Conservation (phyloP, 2,888 invertebrate species). For the Andrena dorsata region DNA sequence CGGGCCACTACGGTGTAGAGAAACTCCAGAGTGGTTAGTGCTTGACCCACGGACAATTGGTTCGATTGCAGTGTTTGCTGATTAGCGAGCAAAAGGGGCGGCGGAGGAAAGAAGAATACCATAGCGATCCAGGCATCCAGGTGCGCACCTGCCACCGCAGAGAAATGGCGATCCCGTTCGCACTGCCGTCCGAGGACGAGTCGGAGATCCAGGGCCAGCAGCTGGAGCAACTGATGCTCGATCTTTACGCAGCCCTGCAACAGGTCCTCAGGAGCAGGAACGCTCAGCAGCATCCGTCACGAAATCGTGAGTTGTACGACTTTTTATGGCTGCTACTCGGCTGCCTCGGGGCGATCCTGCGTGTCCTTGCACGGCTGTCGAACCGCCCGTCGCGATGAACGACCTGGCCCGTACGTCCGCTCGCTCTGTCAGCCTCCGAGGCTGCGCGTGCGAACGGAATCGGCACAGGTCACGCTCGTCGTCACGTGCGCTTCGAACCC, state of each 20-base stretch:
- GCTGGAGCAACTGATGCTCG: conserved; percentile 83
- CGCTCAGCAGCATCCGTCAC: conserved; percentile 81
- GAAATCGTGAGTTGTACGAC: conserved; percentile 82
- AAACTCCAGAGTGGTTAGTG: conserved; percentile 28
- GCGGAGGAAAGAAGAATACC: conserved; percentile 1
- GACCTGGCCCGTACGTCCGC: background rate
- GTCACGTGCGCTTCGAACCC: conserved; percentile 16
- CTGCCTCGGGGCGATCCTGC: conserved; percentile 33
- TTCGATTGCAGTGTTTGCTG: conserved; percentile 64
- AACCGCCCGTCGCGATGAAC: conserved; percentile 28
- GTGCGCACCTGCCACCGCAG: conserved; percentile 31
- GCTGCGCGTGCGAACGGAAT: background rate
- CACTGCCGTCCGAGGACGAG: conserved; percentile 81
- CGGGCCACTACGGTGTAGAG: background rate
- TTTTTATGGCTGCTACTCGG: conserved; percentile 42
- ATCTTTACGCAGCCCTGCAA: conserved; percentile 82
- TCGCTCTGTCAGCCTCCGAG: background rate
- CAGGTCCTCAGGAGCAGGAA: conserved; percentile 82
- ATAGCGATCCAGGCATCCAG: background rate
- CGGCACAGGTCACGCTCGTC: conserved; percentile 4
- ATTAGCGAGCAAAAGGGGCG: conserved; percentile 4
- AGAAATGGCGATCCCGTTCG: conserved; percentile 83
- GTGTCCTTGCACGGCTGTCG: conserved; percentile 30
- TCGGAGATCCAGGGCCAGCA: conserved; percentile 79
- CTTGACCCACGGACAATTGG: conserved; percentile 45